Percentiles rank a stretch among this genome's conserved stretches.
phyloP scores from a whole-genome alignment of 1,140 invertebrate species.

The Drosophila lacertosa region DNA sequence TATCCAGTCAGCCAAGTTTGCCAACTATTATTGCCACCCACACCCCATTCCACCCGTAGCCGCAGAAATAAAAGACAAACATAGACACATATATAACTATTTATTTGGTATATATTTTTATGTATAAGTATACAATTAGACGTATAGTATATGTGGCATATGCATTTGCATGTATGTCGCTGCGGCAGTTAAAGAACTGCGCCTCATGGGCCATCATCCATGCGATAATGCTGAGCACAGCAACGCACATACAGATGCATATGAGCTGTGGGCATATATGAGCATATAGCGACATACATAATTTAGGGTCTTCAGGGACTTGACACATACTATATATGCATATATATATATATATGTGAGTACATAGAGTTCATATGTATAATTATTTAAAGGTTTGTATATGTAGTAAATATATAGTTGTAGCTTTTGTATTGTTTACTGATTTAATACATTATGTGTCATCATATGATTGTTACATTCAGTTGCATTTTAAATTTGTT shows the following conservation, averaged over 20 bases:
- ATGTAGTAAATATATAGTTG: slow-evolving; percentile 28
- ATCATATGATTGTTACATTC: slow-evolving; percentile 78
- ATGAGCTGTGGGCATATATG: slow-evolving; percentile 1
- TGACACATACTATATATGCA: slow-evolving; percentile 11
- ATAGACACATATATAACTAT: slow-evolving; percentile 67
- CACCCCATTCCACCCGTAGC: too few species aligned
- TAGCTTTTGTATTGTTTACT: slow-evolving; percentile 35
- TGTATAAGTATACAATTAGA: slow-evolving; percentile 40
- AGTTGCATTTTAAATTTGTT: slow-evolving; percentile 41
- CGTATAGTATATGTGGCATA: slow-evolving; percentile 43
- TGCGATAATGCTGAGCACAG: slow-evolving; percentile 5
- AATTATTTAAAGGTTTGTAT: slow-evolving; percentile 19
- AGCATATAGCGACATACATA: slow-evolving; percentile 18
- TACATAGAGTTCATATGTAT: background rate
- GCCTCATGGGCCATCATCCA: slow-evolving; percentile 4
- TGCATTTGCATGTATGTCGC: slow-evolving; percentile 34
- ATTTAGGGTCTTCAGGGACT: slow-evolving; percentile 1
- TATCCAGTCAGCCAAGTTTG: too few species aligned
- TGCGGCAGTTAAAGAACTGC: slow-evolving; percentile 7
- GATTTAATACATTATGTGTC: slow-evolving; percentile 70
- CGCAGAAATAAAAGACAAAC: slow-evolving; percentile 16
- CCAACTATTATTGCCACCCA: too few species aligned
- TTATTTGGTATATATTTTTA: slow-evolving; percentile 73
- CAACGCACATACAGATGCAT: slow-evolving; percentile 11
- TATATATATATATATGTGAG: slow-evolving; percentile 13